Base-by-base conservation (phyloP, 2,888 invertebrate species). In the Drosophila mimica region DNA sequence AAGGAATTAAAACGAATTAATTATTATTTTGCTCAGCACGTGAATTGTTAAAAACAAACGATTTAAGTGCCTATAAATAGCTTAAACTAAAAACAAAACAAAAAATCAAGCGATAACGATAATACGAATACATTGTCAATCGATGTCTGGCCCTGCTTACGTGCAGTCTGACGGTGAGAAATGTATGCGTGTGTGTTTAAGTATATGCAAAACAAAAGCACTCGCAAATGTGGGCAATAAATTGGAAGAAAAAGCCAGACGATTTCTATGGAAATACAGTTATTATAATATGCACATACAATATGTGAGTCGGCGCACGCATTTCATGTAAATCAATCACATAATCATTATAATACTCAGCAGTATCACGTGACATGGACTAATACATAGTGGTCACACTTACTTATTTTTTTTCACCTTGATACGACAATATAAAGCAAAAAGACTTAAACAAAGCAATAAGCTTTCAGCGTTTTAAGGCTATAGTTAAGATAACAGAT, bases 31-130 rank as follows among this genome's bases (percentile, higher is more conserved):
- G 38, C 31, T 30, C 28, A 62, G 49, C 81, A 81, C 77, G 77
- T 80, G 72, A 46, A 28, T 51, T n/a, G 30, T 7, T 54, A 38
- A 25, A 48, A 59, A 46, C 17, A 63, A 69, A 52, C 13, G 63
- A 38, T n/a, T 52, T 60, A 9, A 30, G 25, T 28, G 13, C 28
- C 63, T 81, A 57, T 36, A 64, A 76, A 52, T 61, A 66, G 49
- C 31, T 15, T 25, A 52, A 65, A 25, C n/a, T 25, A 65, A 52
- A 53, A 57, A 15, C 20, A 15, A 38, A 38, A 17, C 11, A 20
- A 20, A 3, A 43, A 20, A 20, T 20, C 56, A 56, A 60, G 20
- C 68, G 74, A 81, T 78, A 68, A 63, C 79, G 74, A 79, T 77
- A 77, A 51, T 30, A 34, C 3, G 5, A 36, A 17, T 28, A 6